Percentiles rank a stretch among this genome's conserved stretches.
Evolutionary conservation across 2,888 invertebrate species (phyloP).

Genomic region (Drosophila stalkeri): DNA sequence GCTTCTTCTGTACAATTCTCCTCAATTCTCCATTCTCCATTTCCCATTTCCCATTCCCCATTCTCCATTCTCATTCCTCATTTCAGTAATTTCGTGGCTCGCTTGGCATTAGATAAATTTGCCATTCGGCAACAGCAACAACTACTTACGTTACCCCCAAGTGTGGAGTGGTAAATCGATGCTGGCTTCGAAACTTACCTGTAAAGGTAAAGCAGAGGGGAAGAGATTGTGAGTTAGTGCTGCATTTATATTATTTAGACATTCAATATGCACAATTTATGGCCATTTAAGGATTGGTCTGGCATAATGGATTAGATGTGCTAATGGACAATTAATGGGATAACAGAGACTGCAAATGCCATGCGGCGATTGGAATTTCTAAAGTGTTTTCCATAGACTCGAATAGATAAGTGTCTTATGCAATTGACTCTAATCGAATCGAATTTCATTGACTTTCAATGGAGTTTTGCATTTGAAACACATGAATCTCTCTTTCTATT

Average conservation of each 20-base stretch:
- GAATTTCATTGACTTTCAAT: conserved; percentile 1
- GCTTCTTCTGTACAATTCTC: conserved; percentile 21
- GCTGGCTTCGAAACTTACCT: conserved; percentile 62
- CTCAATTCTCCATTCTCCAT: conserved; percentile 6
- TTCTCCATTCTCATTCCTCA: conserved; percentile 21
- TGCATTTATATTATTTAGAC: conserved; percentile 28
- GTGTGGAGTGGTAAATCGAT: conserved; percentile 41
- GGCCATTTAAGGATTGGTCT: conserved; percentile 33
- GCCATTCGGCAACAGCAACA: conserved; percentile 44
- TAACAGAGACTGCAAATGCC: not conserved
- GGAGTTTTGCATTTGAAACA: not conserved
- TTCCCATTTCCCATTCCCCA: not conserved
- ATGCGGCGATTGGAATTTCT: too few relatives aligned
- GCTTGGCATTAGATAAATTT: conserved; percentile 49
- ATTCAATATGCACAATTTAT: conserved; percentile 33
- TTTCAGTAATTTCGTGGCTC: conserved; percentile 32
- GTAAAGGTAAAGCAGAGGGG: conserved; percentile 46
- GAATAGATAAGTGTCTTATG: not conserved
- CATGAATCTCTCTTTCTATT: conserved; percentile 16
- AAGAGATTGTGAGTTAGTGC: conserved; percentile 46
- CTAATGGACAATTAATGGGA: conserved; percentile 35
- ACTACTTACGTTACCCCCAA: conserved; percentile 63
- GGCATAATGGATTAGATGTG: conserved; percentile 24
- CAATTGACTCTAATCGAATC: not conserved
- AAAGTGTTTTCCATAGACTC: not conserved